Base-by-base conservation (phyloP, 2,888 invertebrate genomes). In the Cosmorhoe ocellata region DNA sequence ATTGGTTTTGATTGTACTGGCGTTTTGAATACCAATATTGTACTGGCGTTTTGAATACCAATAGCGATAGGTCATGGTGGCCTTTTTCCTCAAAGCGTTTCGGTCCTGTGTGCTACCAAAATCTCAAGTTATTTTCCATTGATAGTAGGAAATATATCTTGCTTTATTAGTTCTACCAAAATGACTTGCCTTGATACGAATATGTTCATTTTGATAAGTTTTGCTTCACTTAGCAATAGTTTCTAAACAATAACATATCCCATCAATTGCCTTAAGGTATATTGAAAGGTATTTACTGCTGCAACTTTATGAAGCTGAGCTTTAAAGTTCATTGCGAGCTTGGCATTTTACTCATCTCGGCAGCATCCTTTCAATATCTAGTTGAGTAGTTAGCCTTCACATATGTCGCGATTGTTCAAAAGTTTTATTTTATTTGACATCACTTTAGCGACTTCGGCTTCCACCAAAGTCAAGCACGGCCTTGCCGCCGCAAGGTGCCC, bases 281-380 rank as follows among this genome's bases (percentile, higher is more conserved):
- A 57, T 52, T 51, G 55, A 54, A 51, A 58, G 50, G 49, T 40
- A 43, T 46, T 47, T 27, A 46, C 34, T 39, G 38, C 46, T 18
- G 45, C 44, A 52, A 59, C 53, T 53, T 59, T 48, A 55, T 56
- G 58, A 62, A 53, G 63, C 58, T 66, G 63, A 68, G 59, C 65
- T 56, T 67, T 69, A 78, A 80, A 80, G 81, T 79, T 82, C 78
- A 80, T 61, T 69, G 70, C 69, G 66, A 70, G 70, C 71, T 74
- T 81, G 88, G 81, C 86, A 86, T 86, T 88, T 84, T 75, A 67
- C 72, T 71, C 80, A 76, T 78, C 81, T 71, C 70, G 71, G 68
- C 73, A 65, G 72, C 79, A 81, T 85, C 86, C 86, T 86, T 84
- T 86, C 85, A 66, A 81, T 78, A 67, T 58, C 64, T 64, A 69